Base-by-base conservation (phyloP, 2,797 vertebrate species). In the Euthynnus affinis region DNA sequence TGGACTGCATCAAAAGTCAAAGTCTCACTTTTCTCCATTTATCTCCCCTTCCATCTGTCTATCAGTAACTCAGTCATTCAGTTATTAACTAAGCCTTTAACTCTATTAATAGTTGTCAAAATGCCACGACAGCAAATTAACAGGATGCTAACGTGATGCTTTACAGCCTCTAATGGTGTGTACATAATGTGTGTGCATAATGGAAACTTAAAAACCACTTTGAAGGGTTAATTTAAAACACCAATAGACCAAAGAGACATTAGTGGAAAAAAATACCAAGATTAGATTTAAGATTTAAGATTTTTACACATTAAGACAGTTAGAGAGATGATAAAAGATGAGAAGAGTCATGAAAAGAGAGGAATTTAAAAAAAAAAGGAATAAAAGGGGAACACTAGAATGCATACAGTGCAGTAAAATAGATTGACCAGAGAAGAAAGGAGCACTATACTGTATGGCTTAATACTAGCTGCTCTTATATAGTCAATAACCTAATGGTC, bases 71-170 rank as follows among this genome's bases (percentile, higher is more conserved):
- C 48, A 49, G 57, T 46, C 58, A 3, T 18, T 49, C 18, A 17
- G 88, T 92, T 93, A 91, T 84, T 92, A 20, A 52, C 52, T 92
- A 56, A 93, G 40, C 89, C 79, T 85, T 92, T 88, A 92, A 91
- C 87, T 92, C 78, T 80, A 84, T 90, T 88, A 91, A 90, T 90
- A 80, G 78, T 22, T 74, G 66, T 34, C 40, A 48, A 87, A 85
- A 83, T 5, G 46, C 68, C 53, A 81, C 13, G 22, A 27, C 78
- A 76, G 78, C 78, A 87, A 62, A 81, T 84, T 20, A 74, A 46
- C 87, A 91, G 85, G 87, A 90, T 88, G 78, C 86, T 75, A 56
- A 65, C 71, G 25, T 27, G 32, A 25, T 6, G 14, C 59, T 62
- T 23, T 12, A 27, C 20, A 15, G 37, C 59, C 37, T 78, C 22